A percentile compares a stretch with the other conserved stretches of the same genome.
Conservation (phyloP, 2,797 vertebrate genomes). For the Numenius phaeopus region DNA sequence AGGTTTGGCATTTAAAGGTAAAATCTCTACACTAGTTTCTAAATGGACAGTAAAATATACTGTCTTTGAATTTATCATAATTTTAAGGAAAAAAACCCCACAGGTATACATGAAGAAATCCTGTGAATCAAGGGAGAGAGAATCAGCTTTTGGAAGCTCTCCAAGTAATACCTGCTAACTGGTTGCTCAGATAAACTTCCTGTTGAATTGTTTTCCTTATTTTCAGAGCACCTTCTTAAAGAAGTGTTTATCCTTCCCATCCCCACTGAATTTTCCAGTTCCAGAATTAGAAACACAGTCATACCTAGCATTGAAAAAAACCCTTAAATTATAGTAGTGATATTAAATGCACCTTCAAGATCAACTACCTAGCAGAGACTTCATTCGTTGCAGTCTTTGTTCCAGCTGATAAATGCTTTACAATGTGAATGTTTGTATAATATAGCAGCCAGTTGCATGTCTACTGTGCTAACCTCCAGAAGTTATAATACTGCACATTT, state of each 20-base stretch:
- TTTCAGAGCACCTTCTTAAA: neutral
- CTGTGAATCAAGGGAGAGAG: neutral
- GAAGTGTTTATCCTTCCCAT: neutral
- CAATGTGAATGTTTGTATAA: neutral
- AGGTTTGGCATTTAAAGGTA: neutral
- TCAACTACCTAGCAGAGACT: neutral
- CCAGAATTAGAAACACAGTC: neutral
- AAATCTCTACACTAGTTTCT: neutral
- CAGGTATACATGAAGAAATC: neutral
- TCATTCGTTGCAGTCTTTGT: neutral
- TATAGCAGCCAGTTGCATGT: neutral
- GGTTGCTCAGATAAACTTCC: neutral
- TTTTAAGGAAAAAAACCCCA: neutral
- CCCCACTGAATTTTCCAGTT: neutral
- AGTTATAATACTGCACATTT: neutral
- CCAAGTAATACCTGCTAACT: neutral
- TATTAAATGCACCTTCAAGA: neutral
- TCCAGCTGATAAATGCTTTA: neutral
- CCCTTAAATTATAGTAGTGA: neutral
- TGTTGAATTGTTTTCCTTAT: neutral
- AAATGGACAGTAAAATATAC: neutral
- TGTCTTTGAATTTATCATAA: neutral
- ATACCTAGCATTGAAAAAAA: neutral
- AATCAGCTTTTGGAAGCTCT: neutral
- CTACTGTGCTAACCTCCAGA: neutral